Conservation (phyloP, 2,797 vertebrate species). For the Emydoidea blandingii region DNA sequence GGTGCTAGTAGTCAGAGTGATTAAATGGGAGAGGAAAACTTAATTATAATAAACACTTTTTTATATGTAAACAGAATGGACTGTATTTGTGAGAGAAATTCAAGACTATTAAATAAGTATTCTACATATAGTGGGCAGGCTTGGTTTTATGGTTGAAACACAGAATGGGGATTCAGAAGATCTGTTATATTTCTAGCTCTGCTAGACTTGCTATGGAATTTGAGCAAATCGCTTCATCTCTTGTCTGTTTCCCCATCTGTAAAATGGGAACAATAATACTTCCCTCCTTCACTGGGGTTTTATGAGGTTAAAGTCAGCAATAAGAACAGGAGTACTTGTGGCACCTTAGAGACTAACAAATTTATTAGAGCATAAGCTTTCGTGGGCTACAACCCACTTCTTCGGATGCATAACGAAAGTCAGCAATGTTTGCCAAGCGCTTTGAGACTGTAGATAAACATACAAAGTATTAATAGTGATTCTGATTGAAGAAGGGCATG, state of each 20-base stretch:
- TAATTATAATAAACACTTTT: background rate
- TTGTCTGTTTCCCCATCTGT: background rate
- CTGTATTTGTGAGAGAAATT: background rate
- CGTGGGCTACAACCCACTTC: too few relatives aligned
- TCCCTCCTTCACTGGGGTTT: background rate
- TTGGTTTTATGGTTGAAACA: background rate
- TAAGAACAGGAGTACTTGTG: too few relatives aligned
- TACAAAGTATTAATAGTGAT: background rate
- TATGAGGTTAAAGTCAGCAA: conserved; percentile 21
- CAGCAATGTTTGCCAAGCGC: background rate
- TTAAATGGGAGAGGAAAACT: conserved; percentile 22
- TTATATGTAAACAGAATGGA: background rate
- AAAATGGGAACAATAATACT: conserved; percentile 1
- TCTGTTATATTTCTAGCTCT: background rate
- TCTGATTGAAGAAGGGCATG: background rate
- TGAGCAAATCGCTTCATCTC: background rate
- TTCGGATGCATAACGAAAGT: too few relatives aligned
- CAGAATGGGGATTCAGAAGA: background rate
- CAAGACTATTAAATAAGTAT: background rate
- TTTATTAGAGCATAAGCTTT: too few relatives aligned
- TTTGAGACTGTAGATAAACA: background rate
- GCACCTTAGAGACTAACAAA: too few relatives aligned
- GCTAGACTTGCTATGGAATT: background rate
- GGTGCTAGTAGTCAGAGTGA: background rate
- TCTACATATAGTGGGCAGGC: background rate